Conservation (phyloP, 2,113 vertebrate genomes). For the Oreochromis tanganicae region DNA sequence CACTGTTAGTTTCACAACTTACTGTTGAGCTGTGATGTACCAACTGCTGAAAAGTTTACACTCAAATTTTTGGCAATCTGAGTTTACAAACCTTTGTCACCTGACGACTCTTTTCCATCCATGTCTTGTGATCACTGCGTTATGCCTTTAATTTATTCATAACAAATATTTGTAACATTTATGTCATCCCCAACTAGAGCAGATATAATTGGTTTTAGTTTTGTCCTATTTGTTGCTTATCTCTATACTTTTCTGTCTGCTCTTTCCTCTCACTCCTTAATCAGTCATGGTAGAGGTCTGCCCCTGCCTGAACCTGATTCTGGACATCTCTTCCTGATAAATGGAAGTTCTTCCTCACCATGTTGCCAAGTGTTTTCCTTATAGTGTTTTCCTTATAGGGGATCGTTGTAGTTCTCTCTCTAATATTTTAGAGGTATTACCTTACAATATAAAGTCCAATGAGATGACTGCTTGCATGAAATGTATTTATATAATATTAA, state of each 20-base stretch:
- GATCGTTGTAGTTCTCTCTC: not conserved
- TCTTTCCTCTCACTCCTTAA: not conserved
- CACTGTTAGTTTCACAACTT: not conserved
- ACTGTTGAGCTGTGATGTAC: not conserved
- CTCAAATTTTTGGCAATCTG: not conserved
- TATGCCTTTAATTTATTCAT: not conserved
- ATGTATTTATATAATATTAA: not conserved
- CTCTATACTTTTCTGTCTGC: not conserved
- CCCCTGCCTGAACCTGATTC: not conserved
- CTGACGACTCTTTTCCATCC: not conserved
- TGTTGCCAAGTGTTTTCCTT: not conserved
- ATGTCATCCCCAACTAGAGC: not conserved
- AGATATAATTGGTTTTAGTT: not conserved
- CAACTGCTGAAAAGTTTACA: not conserved
- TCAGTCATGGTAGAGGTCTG: not conserved
- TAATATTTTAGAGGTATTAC: not conserved
- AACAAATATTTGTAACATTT: not conserved
- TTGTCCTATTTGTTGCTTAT: not conserved
- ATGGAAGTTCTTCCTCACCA: not conserved
- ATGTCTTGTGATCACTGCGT: not conserved
- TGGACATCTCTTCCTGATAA: not conserved
- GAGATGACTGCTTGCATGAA: not conserved
- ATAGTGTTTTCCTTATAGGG: not conserved
- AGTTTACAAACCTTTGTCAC: not conserved
- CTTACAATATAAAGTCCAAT: not conserved